phyloP scores from a whole-genome alignment of 2,797 vertebrate species.

The Poecilia picta region DNA sequence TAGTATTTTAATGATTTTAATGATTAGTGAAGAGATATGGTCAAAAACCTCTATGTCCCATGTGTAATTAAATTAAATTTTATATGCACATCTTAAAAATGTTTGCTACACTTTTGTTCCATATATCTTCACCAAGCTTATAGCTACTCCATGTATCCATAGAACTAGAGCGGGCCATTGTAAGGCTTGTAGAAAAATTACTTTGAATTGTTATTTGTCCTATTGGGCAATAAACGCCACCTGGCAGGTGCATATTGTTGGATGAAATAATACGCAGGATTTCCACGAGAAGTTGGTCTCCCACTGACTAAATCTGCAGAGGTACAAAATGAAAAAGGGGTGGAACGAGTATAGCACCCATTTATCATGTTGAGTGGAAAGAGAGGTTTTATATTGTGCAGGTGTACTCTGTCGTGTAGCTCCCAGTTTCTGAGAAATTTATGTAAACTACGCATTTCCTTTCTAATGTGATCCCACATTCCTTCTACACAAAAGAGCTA shows the following conservation, averaged over 20 bases:
- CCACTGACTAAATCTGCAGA: constrained; percentile 3
- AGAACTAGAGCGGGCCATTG: not conserved
- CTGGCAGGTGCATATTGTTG: not conserved
- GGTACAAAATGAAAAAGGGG: not conserved
- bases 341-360: not conserved
- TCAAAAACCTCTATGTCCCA: not conserved
- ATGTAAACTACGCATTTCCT: not conserved
- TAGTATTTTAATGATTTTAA: not conserved
- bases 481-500: not conserved
- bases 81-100: not conserved
- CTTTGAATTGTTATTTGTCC: not conserved
- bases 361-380: not conserved
- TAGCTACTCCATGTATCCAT: not conserved
- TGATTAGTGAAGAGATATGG: not conserved
- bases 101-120: not conserved
- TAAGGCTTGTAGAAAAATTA: not conserved
- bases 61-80: not conserved
- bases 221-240: not conserved
- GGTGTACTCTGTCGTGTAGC: not conserved
- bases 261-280: not conserved
- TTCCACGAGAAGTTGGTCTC: not conserved
- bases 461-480: not conserved
- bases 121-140: not conserved
- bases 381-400: not conserved
- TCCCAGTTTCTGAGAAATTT: not conserved